Percentiles rank a stretch among this genome's conserved stretches.
These are phyloP conservation scores for Florisuga fusca DNA, from an alignment of 2,797 vertebrate genomes.

Conservation along the genomic window DNA sequence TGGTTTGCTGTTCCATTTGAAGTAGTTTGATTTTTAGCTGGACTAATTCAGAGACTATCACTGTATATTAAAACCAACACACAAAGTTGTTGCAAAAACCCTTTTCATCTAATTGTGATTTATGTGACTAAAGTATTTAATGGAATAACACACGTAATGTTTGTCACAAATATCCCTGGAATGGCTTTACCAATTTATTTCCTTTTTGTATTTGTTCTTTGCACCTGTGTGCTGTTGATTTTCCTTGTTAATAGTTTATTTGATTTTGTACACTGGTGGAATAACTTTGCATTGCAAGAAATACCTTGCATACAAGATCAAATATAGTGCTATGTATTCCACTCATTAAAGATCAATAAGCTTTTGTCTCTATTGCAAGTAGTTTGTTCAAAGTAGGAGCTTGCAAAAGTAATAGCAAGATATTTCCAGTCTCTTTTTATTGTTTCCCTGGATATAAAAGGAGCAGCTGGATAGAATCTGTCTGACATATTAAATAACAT, in stretches of 20 bases:
- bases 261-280: constrained; percentile 18
- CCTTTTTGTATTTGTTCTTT: neutral
- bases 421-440: neutral
- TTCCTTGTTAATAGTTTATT: neutral
- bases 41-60: neutral
- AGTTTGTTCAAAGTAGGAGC: constrained; percentile 42
- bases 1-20: neutral
- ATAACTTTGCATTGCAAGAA: neutral
- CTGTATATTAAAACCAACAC: neutral
- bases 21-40: neutral
- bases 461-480: constrained; percentile 28
- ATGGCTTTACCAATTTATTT: neutral
- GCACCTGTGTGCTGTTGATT: neutral
- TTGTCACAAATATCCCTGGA: neutral
- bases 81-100: neutral
- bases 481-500: constrained; percentile 23
- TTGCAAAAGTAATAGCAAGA: constrained; percentile 2
- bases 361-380: constrained; percentile 17
- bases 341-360: constrained; percentile 15
- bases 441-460: constrained; percentile 26
- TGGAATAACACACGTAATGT: neutral
- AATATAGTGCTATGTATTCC: neutral
- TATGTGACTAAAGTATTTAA: neutral
- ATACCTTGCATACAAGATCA: neutral
- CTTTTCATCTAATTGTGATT: neutral